Evolutionary conservation across 1,140 invertebrate species (phyloP).

Genomic region (Heliothis virescens): DNA sequence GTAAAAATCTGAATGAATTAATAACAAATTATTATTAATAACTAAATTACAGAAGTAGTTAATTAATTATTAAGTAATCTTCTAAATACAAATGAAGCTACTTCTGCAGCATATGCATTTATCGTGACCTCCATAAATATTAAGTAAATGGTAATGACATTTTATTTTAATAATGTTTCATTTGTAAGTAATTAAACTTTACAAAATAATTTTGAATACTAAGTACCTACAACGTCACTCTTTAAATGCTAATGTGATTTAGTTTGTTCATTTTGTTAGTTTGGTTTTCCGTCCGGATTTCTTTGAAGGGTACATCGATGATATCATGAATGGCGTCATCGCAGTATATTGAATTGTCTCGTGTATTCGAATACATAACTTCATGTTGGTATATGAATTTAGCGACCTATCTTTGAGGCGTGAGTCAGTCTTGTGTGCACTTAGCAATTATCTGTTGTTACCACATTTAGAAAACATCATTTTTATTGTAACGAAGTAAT

Average conservation of each 20-base stretch:
- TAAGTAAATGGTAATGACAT: too few relatives aligned
- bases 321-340: conserved; percentile 51
- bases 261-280: conserved; percentile 12
- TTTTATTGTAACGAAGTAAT: conserved; percentile 18
- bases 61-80: too few relatives aligned
- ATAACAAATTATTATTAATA: too few relatives aligned
- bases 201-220: neutral
- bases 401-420: conserved; percentile 1
- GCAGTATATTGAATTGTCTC: conserved; percentile 23
- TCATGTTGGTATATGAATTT: conserved; percentile 29
- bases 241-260: conserved; percentile 9
- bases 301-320: conserved; percentile 48
- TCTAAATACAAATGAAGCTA: too few relatives aligned
- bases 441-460: conserved; percentile 26
- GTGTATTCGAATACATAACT: conserved; percentile 22
- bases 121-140: too few relatives aligned
- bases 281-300: conserved; percentile 48
- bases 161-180: too few relatives aligned
- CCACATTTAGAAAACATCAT: conserved; percentile 13
- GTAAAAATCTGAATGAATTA: too few relatives aligned
- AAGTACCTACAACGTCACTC: neutral
- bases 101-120: too few relatives aligned
- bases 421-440: conserved; percentile 2
- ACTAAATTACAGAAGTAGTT: too few relatives aligned
- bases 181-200: too few relatives aligned